Conservation (phyloP, 2,113 vertebrate genomes). For the Nothobranchius kuhntae region DNA sequence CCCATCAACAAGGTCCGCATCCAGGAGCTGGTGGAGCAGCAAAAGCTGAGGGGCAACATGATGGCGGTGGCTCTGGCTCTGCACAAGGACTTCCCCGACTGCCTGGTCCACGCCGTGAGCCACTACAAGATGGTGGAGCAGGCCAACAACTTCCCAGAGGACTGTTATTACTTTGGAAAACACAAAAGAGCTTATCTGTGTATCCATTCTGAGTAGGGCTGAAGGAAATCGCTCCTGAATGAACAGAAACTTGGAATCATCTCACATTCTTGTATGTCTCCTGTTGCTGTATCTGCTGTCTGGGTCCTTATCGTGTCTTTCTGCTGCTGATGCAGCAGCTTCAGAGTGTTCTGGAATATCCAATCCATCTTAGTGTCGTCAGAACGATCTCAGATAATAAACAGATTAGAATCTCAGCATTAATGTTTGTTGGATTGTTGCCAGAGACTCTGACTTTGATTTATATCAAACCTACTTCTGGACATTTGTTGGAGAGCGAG, state of each 20-base stretch:
- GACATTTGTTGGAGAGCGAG: no score
- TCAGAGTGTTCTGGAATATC: not conserved
- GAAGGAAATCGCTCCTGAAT: conserved; percentile 13
- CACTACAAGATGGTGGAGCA: conserved; percentile 79
- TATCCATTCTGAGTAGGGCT: conserved; percentile 76
- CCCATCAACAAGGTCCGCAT: conserved; percentile 75
- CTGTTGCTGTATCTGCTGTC: conserved; percentile 16
- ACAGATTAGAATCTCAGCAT: no score
- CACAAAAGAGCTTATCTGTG: conserved; percentile 76
- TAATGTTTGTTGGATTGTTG: no score
- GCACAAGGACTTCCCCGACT: conserved; percentile 69
- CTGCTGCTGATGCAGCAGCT: no score
- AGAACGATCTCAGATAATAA: no score
- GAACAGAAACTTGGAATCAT: conserved; percentile 14
- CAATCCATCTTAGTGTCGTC: not conserved
- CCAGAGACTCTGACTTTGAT: no score
- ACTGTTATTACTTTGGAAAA: conserved; percentile 75
- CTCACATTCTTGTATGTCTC: conserved; percentile 21
- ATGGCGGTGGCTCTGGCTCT: conserved; percentile 69
- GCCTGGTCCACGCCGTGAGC: conserved; percentile 78
- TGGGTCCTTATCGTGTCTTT: not conserved
- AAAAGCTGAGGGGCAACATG: conserved; percentile 78
- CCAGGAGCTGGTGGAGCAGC: conserved; percentile 71
- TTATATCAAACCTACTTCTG: no score
- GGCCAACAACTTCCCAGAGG: conserved; percentile 78